phyloP scores from a whole-genome alignment of 1,140 invertebrate species.

The Paracyclopina nana region DNA sequence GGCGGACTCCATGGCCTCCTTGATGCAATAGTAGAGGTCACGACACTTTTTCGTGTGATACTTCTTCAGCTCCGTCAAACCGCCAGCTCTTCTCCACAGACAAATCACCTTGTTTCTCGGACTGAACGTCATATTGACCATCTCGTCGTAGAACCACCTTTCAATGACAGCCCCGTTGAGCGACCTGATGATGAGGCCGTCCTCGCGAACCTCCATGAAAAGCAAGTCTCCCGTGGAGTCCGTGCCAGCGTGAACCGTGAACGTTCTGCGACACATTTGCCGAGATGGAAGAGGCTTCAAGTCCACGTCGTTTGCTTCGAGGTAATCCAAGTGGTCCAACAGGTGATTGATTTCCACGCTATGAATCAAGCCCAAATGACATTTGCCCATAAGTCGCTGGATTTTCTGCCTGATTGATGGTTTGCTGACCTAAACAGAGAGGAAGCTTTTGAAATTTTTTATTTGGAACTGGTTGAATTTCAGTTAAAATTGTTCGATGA shows the following conservation, averaged over 20 bases:
- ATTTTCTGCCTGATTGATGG: slow-evolving; percentile 38
- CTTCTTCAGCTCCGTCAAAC: slow-evolving; percentile 84
- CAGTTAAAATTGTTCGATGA: no score
- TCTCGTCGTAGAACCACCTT: slow-evolving; percentile 91
- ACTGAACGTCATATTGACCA: slow-evolving; percentile 98
- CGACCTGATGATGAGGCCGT: slow-evolving; percentile 80
- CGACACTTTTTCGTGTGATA: slow-evolving; percentile 99
- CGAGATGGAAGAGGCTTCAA: slow-evolving; percentile 68
- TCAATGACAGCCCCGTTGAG: slow-evolving; percentile 87
- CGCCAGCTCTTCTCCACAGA: slow-evolving; percentile 74
- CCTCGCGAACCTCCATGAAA: slow-evolving; percentile 95
- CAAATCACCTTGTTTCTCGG: slow-evolving; percentile 77
- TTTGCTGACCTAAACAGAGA: no score
- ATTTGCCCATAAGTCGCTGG: slow-evolving; percentile 82
- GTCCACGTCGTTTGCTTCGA: slow-evolving; percentile 95
- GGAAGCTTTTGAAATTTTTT: no score
- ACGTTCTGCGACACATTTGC: slow-evolving; percentile 85
- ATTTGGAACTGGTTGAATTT: no score
- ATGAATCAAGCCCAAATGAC: slow-evolving; percentile 90
- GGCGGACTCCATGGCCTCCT: slow-evolving; percentile 93
- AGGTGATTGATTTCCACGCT: slow-evolving; percentile 93
- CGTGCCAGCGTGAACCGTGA: slow-evolving; percentile 84
- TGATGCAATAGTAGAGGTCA: slow-evolving; percentile 93
- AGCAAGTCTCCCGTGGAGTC: slow-evolving; percentile 75
- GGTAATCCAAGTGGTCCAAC: slow-evolving; percentile 77